Percentiles rank a stretch among this genome's conserved stretches.
Conservation (phyloP, 1,140 invertebrate genomes). For the Leptinotarsa defecta region DNA sequence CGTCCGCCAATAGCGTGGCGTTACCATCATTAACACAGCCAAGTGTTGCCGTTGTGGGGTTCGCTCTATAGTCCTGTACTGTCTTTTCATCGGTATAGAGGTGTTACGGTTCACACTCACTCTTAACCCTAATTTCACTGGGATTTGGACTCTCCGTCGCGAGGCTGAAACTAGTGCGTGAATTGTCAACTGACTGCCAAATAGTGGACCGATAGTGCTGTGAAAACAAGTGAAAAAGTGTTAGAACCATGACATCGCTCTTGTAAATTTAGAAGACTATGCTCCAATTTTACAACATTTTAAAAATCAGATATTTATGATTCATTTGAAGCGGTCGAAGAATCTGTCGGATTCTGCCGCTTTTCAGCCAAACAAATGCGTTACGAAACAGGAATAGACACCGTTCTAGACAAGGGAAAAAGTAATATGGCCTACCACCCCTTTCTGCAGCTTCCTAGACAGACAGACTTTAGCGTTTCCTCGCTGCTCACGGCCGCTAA, state of each 20-base stretch:
- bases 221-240: conserved; percentile 15
- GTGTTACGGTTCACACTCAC: conserved; percentile 51
- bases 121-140: conserved; percentile 18
- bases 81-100: conserved; percentile 51
- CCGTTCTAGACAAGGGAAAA: conserved; percentile 45
- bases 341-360: conserved; percentile 39
- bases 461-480: conserved; percentile 91
- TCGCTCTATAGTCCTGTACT: conserved; percentile 53
- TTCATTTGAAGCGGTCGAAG: conserved; percentile 39
- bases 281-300: background rate
- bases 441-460: conserved; percentile 72
- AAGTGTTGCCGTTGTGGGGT: conserved; percentile 48
- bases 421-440: conserved; percentile 69
- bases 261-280: conserved; percentile 1
- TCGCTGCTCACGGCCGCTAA: conserved; percentile 78
- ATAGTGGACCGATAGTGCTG: conserved; percentile 8
- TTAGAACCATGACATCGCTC: conserved; percentile 13
- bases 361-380: conserved; percentile 49
- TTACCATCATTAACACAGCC: conserved; percentile 53
- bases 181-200: background rate
- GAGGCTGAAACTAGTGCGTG: conserved; percentile 7
- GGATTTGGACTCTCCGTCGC: conserved; percentile 16
- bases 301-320: conserved; percentile 38
- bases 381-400: conserved; percentile 52
- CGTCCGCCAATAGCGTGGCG: conserved; percentile 49